phyloP scores from a whole-genome alignment of 2,888 invertebrate species.

The Oegoconia quadripuncta region DNA sequence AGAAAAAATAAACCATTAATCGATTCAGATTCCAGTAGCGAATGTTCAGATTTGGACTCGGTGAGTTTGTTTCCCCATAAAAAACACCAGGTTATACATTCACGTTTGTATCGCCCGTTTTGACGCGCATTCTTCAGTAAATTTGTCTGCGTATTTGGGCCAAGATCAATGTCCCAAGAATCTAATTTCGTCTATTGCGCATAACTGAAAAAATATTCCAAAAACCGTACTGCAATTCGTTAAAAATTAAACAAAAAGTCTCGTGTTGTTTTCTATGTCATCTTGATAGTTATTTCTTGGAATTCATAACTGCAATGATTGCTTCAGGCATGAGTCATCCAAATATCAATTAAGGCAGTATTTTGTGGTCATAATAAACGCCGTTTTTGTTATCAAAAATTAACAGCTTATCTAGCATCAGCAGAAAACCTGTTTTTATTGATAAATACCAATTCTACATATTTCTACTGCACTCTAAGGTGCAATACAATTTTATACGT shows the following conservation, averaged over 20 bases:
- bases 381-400: background rate
- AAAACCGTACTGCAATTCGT: constrained; percentile 3
- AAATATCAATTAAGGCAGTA: constrained; percentile 16
- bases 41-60: constrained; percentile 88
- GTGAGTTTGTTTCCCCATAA: constrained; percentile 77
- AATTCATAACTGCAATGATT: constrained; percentile 26
- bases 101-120: constrained; percentile 38
- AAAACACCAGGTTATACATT: constrained; percentile 49
- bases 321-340: constrained; percentile 27
- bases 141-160: constrained; percentile 61
- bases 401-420: background rate
- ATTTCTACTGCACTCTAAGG: background rate
- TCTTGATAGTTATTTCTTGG: constrained; percentile 26
- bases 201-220: constrained; percentile 26
- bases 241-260: constrained; percentile 5
- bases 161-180: constrained; percentile 58
- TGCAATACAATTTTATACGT: too few relatives aligned
- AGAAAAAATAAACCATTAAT: constrained; percentile 90
- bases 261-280: constrained; percentile 1
- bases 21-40: constrained; percentile 91
- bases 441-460: too few relatives aligned
- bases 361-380: too few relatives aligned
- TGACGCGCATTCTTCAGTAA: constrained; percentile 48
- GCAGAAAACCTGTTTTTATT: too few relatives aligned
- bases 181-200: constrained; percentile 46